Conservation (phyloP, 2,797 vertebrate species). For the Mycteria americana region DNA sequence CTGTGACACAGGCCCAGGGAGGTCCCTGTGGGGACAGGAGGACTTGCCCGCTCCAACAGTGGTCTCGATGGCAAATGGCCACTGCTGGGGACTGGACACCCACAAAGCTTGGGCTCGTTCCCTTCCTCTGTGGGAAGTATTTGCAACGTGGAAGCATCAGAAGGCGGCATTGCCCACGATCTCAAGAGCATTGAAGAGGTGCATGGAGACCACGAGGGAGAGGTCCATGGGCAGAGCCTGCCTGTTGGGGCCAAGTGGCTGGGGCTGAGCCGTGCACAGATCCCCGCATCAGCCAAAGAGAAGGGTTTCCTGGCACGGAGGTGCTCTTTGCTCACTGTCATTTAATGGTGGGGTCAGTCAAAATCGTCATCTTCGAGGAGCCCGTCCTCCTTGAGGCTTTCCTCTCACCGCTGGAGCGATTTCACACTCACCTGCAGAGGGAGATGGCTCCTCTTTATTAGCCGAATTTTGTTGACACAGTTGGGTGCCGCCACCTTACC, state of each 20-base stretch:
- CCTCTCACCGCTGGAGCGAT: not conserved
- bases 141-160: not conserved
- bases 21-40: too few relatives aligned
- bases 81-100: not conserved
- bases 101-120: not conserved
- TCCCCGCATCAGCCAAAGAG: not conserved
- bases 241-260: fast-evolving
- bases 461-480: not conserved
- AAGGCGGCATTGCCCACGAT: not conserved
- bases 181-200: not conserved
- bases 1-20: not conserved
- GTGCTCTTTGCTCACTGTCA: not conserved
- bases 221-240: not conserved
- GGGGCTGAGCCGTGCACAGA: not conserved
- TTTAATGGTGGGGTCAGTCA: not conserved
- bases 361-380: not conserved
- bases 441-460: not conserved
- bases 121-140: not conserved
- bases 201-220: not conserved
- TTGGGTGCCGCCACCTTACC: not conserved
- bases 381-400: not conserved
- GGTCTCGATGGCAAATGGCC: not conserved
- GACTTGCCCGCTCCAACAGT: fast-evolving
- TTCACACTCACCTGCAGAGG: slow-evolving; percentile 8
- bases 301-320: not conserved